Evolutionary conservation across 2,888 invertebrate species (phyloP).

Genomic region (Suillia variegata): DNA sequence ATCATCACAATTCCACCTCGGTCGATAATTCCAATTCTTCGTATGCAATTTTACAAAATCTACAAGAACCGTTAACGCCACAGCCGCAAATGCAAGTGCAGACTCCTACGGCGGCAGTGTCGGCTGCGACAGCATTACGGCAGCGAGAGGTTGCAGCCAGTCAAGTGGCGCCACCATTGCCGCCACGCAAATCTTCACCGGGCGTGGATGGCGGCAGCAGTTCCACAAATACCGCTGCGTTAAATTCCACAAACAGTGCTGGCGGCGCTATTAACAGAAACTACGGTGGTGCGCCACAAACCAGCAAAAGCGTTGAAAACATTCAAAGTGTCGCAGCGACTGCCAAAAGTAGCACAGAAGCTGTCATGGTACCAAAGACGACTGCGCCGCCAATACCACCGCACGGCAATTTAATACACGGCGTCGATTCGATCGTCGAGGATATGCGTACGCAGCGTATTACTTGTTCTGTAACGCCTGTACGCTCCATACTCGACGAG

Average conservation of each 20-base stretch:
- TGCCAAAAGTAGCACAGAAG: constrained; percentile 37
- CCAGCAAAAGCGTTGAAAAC: constrained; percentile 52
- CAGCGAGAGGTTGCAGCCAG: constrained; percentile 27
- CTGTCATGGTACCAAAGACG: constrained; percentile 48
- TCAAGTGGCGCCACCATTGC: constrained; percentile 63
- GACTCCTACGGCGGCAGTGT: constrained; percentile 20
- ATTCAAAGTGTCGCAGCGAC: constrained; percentile 50
- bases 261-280: constrained; percentile 21
- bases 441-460: constrained; percentile 55
- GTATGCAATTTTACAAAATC: constrained; percentile 55
- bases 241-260: neutral
- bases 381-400: constrained; percentile 60
- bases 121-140: constrained; percentile 14
- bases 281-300: constrained; percentile 28
- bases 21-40: constrained; percentile 51
- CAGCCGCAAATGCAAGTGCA: constrained; percentile 7
- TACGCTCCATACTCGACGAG: constrained; percentile 45
- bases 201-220: constrained; percentile 50
- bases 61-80: constrained; percentile 42
- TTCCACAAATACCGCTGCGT: constrained; percentile 30
- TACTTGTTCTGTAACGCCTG: constrained; percentile 32
- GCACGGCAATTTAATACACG: constrained; percentile 42
- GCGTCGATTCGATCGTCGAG: constrained; percentile 52
- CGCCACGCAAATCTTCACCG: constrained; percentile 66
- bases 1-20: constrained; percentile 38